Conservation (phyloP, 2,113 vertebrate species). For the Taurulus bubalis region DNA sequence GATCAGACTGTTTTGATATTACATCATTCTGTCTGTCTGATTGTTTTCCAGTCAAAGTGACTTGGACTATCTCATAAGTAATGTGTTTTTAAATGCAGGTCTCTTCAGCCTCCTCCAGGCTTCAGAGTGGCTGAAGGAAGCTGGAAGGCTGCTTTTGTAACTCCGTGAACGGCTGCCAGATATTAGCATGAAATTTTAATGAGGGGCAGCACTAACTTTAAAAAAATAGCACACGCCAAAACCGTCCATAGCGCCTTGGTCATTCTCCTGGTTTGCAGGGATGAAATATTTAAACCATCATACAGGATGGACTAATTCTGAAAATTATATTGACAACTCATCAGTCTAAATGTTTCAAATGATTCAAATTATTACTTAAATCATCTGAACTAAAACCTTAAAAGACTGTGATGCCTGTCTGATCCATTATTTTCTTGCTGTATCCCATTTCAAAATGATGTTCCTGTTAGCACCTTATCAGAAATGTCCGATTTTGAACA, state of each 20-base stretch:
- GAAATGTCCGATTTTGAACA: not conserved
- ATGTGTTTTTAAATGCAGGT: slow-evolving; percentile 40
- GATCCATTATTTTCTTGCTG: not conserved
- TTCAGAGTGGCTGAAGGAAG: slow-evolving; percentile 26
- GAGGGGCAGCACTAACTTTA: slow-evolving; percentile 6
- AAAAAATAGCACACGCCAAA: slow-evolving; percentile 21
- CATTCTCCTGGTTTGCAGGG: slow-evolving; percentile 12
- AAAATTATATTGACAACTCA: not conserved
- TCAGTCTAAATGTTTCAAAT: not conserved
- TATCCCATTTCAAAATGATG: not conserved
- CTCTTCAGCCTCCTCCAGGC: slow-evolving; percentile 32
- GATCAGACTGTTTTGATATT: not conserved
- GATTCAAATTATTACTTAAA: not conserved
- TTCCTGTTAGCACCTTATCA: not conserved
- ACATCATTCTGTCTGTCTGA: not conserved
- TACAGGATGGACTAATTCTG: not conserved
- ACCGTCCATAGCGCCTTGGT: not conserved
- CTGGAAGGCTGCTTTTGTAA: slow-evolving; percentile 38
- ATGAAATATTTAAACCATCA: slow-evolving; percentile 54
- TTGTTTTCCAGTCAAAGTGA: slow-evolving; percentile 7
- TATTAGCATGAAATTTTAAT: slow-evolving; percentile 59
- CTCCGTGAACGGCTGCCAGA: slow-evolving; percentile 27
- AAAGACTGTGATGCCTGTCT: not conserved
- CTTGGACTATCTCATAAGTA: slow-evolving; percentile 1
- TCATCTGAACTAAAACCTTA: not conserved